phyloP scores from a whole-genome alignment of 1,140 invertebrate genomes.

The Atta colombica region DNA sequence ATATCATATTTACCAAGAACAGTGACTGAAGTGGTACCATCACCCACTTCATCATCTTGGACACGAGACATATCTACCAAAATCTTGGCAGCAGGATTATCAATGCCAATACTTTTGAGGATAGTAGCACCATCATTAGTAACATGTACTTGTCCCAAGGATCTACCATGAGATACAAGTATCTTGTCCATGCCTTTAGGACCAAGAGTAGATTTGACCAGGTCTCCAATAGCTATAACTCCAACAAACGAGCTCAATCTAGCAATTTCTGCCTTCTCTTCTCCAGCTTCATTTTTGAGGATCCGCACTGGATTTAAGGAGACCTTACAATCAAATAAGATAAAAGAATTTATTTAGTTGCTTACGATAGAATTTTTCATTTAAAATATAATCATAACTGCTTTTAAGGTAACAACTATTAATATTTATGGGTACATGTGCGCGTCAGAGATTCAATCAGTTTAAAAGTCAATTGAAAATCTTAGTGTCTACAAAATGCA shows the following conservation, averaged over 20 bases:
- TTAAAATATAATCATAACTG: background rate
- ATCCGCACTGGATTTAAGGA: constrained; percentile 97
- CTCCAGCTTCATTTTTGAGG: constrained; percentile 97
- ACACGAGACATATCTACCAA: constrained; percentile 99
- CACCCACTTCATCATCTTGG: constrained; percentile 99
- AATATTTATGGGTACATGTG: background rate
- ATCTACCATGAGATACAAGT: constrained; percentile 94
- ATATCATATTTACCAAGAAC: constrained; percentile 90
- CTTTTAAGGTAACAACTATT: background rate
- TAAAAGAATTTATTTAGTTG: background rate
- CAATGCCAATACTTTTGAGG: constrained; percentile 97
- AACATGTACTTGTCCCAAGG: constrained; percentile 95
- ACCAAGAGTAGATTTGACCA: constrained; percentile 99
- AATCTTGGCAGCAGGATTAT: constrained; percentile 99
- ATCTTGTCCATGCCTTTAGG: constrained; percentile 99
- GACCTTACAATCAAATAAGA: constrained; percentile 87
- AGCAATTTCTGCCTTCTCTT: constrained; percentile 98
- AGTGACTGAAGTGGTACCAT: constrained; percentile 99
- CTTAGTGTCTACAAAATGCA: background rate
- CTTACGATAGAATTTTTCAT: background rate
- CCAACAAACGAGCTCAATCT: constrained; percentile 98
- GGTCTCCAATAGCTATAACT: constrained; percentile 99
- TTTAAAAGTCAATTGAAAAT: background rate
- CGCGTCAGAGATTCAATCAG: background rate
- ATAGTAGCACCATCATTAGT: constrained; percentile 99